A percentile compares a stretch with the other conserved stretches of the same genome.
Evolutionary conservation across 2,797 vertebrate species (phyloP).

Genomic region (Dallia pectoralis): DNA sequence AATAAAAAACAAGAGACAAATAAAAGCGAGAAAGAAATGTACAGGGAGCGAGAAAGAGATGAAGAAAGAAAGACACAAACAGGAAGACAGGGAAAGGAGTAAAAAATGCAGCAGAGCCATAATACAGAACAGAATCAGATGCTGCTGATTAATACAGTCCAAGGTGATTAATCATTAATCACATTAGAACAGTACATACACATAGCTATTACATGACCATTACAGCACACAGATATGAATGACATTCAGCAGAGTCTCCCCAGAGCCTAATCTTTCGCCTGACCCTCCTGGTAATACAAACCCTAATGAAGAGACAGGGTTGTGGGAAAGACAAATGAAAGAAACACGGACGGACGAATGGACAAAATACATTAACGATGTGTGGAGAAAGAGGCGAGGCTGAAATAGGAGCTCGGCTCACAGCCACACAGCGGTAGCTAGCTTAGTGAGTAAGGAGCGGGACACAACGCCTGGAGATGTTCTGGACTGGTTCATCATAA

Average conservation of each 20-base stretch:
- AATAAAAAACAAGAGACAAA: slow-evolving; percentile 10
- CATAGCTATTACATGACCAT: neutral
- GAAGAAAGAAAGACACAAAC: slow-evolving; percentile 14
- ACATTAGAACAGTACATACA: neutral
- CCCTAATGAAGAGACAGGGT: neutral
- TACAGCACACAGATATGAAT: neutral
- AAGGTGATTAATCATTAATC: slow-evolving; percentile 9
- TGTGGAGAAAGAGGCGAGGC: neutral
- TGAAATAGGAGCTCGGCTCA: neutral
- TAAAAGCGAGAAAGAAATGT: neutral
- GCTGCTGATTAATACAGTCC: slow-evolving; percentile 22
- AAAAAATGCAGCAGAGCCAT: neutral
- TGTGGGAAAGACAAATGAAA: neutral
- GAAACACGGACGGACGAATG: neutral
- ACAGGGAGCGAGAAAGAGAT: neutral
- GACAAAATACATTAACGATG: neutral
- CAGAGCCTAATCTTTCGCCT: neutral
- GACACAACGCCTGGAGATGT: neutral
- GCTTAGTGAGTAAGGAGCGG: neutral
- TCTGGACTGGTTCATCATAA: too few species aligned
- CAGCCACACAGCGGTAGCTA: too few species aligned
- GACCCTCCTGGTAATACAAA: neutral
- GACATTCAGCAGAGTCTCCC: neutral
- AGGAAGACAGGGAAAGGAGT: neutral
- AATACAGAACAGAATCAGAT: neutral